phyloP scores from a whole-genome alignment of 2,113 vertebrate species.

The Chrysemys picta region DNA sequence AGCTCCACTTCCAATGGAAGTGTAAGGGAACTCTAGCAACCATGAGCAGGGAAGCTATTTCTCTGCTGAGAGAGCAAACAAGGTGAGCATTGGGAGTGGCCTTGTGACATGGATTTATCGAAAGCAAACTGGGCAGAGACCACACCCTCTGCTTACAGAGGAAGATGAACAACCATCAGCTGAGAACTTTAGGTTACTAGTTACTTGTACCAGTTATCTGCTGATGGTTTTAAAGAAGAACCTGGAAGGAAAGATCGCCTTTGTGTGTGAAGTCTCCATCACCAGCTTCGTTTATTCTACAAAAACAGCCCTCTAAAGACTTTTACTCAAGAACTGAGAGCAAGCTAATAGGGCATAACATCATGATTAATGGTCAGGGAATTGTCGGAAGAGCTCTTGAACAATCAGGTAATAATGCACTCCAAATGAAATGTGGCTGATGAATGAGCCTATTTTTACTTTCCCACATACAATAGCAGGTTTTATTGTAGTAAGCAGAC shows the following conservation, averaged over 20 bases:
- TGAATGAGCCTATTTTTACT: neutral
- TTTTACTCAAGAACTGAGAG: conserved; percentile 21
- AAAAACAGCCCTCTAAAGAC: neutral
- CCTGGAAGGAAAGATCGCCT: neutral
- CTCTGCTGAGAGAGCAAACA: neutral
- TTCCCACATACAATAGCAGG: neutral
- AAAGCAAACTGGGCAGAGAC: neutral
- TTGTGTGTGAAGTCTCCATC: neutral
- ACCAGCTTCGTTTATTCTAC: neutral
- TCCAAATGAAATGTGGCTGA: conserved; percentile 2
- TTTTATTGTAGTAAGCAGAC: neutral
- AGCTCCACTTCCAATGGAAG: neutral
- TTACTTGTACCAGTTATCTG: neutral
- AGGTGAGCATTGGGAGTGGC: neutral
- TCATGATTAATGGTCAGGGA: neutral
- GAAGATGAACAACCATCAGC: neutral
- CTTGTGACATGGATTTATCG: neutral
- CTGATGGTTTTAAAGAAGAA: neutral
- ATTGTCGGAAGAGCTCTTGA: conserved; percentile 38
- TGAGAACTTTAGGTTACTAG: neutral
- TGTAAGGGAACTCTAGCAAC: neutral
- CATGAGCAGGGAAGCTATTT: accelerated
- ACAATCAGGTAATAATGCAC: neutral
- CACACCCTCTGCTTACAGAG: neutral
- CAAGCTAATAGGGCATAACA: neutral